phyloP scores from a whole-genome alignment of 53 echinoderm and acorn worm species.

The Astropecten irregularis region DNA sequence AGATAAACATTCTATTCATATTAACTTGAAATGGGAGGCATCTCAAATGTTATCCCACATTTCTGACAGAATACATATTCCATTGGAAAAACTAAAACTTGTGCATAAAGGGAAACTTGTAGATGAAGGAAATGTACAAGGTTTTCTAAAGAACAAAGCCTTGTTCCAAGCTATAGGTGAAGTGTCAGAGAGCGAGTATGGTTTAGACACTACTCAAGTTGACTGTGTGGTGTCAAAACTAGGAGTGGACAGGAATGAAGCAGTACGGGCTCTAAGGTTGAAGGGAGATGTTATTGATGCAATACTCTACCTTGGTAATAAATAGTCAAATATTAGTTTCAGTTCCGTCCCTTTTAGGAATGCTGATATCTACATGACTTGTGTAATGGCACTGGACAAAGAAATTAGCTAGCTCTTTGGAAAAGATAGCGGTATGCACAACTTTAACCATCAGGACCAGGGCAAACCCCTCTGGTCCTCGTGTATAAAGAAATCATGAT shows the following conservation, averaged over 20 bases:
- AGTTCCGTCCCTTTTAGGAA: not conserved
- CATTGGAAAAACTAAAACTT: constrained; percentile 64
- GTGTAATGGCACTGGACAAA: too few species aligned
- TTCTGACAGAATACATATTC: constrained; percentile 49
- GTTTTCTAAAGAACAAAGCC: constrained; percentile 57
- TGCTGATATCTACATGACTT: too few species aligned
- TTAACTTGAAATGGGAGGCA: constrained; percentile 32
- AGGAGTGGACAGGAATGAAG: constrained; percentile 77
- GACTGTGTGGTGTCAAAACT: constrained; percentile 58
- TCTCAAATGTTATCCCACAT: constrained; percentile 45
- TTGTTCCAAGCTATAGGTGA: constrained; percentile 94
- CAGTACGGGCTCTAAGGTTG: constrained; percentile 66
- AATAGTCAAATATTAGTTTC: constrained; percentile 10
- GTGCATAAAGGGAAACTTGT: constrained; percentile 82
- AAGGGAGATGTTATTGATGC: constrained; percentile 84
- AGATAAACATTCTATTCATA: constrained; percentile 54
- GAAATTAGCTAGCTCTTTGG: too few species aligned
- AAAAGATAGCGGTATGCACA: too few species aligned
- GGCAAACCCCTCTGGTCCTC: too few species aligned
- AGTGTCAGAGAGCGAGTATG: constrained; percentile 74
- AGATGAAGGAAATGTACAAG: constrained; percentile 45
- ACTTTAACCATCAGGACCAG: too few species aligned
- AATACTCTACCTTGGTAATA: constrained; percentile 83
- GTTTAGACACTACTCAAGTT: constrained; percentile 58
- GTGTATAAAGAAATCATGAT: too few species aligned